These are phyloP conservation scores for Typhlomys cinereus DNA, from an alignment of 2,113 vertebrate genomes.

Conservation along the genomic window DNA sequence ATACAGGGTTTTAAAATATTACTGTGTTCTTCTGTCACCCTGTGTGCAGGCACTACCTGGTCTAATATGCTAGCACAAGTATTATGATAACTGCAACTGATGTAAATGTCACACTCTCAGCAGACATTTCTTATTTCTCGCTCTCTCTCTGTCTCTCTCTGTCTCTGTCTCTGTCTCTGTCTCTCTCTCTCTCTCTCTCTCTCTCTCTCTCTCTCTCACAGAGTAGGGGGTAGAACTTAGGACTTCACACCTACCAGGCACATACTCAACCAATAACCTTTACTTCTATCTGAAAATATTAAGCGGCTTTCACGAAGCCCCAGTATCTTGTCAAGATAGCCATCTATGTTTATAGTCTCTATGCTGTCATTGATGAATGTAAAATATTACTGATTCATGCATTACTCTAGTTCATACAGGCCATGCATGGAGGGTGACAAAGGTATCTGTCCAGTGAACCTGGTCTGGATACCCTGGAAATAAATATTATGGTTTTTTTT, in stretches of 20 bases:
- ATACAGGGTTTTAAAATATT: not conserved
- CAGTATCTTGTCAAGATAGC: not conserved
- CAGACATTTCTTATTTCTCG: not conserved
- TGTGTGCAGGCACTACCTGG: not conserved
- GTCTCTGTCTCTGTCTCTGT: no score
- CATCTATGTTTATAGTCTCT: not conserved
- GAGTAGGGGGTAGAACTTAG: not conserved
- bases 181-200: no score
- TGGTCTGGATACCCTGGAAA: constrained; percentile 23
- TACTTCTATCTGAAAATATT: not conserved
- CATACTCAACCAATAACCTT: not conserved
- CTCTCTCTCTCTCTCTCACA: not conserved
- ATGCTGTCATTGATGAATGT: not conserved
- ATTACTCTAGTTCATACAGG: not conserved
- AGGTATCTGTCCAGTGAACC: constrained; percentile 42
- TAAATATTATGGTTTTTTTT: constrained; percentile 33
- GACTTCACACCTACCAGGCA: not conserved
- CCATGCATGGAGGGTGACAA: not conserved
- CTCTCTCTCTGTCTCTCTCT: no score
- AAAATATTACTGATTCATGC: not conserved
- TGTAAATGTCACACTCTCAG: not conserved
- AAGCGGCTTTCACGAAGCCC: not conserved
- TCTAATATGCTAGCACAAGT: not conserved
- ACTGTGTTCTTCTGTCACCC: not conserved
- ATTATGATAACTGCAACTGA: not conserved